Evolutionary conservation across 2,113 vertebrate genomes (phyloP), one percentile per base, ranked within the genome.

Genomic region (Misgurnus anguillicaudatus): DNA sequence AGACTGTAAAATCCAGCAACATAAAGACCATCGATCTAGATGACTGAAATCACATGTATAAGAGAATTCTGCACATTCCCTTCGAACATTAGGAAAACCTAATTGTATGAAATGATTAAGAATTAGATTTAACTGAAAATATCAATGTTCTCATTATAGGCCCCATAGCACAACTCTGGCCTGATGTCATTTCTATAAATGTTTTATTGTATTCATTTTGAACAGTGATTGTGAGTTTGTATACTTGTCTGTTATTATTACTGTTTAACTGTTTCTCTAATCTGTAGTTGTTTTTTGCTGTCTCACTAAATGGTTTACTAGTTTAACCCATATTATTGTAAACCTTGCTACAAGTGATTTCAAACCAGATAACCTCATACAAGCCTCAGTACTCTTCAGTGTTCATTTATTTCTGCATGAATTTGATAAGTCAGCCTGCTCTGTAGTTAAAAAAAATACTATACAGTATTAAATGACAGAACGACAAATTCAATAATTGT

Each of bases 11-110:
- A 31, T 83, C 84, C 86, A 79, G 89, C 82, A 88, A 77, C 83
- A 70, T 87, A 78, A 86, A 83, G 81, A 66, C 86, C 89, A 91
- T 91, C 87, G 88, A 90, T 91, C 82, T 76, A 13, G n/a, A 36
- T 79, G 77, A 76, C 88, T 88, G 88, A 84, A 88, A 87, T 73
- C 82, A 85, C 86, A 89, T 88, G 81, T 77, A 82, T 78, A 84
- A 88, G 87, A 87, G 85, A 86, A 77, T 90, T 83, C 80, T 86
- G 84, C 83, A 85, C 87, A 85, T 84, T 83, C 81, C 82, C 86
- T 85, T 79, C 80, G 86, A 89, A 86, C 88, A 87, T 88, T 64
- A 64, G 82, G 80, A 68, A 84, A 47, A 60, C 80, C 53, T 89
- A 89, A 91, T 88, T 89, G 89, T 87, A 74, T 19, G 17, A 65